Percentiles rank a stretch among this genome's conserved stretches.
Conservation (phyloP, 2,113 vertebrate genomes). For the Elephas maximus region DNA sequence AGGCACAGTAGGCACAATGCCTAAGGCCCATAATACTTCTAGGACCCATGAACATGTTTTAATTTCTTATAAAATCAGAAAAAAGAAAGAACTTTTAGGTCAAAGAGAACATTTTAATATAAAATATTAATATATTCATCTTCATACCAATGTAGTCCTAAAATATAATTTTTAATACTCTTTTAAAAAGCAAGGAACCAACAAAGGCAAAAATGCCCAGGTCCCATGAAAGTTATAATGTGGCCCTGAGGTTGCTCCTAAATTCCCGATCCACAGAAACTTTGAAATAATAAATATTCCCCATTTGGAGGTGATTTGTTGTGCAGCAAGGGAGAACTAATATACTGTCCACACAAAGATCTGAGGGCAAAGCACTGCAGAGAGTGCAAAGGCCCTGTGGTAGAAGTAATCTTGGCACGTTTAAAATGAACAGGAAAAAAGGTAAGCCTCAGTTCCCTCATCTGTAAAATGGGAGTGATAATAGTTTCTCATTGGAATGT, state of each 20-base stretch:
- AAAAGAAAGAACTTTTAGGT: neutral
- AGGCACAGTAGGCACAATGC: neutral
- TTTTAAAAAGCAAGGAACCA: neutral
- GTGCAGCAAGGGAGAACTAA: neutral
- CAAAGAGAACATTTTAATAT: neutral
- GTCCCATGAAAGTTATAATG: neutral
- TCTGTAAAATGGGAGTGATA: neutral
- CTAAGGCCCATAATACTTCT: too few species aligned
- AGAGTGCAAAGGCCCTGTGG: neutral
- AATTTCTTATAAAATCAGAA: neutral
- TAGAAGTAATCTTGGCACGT: neutral
- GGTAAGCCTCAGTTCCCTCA: neutral
- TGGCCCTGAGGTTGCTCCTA: neutral
- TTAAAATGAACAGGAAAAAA: neutral
- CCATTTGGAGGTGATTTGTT: neutral
- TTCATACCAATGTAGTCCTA: slow-evolving; percentile 4
- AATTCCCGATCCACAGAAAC: neutral
- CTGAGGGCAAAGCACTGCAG: neutral
- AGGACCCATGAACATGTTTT: neutral
- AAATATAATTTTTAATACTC: neutral
- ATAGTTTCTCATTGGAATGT: neutral
- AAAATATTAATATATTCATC: neutral
- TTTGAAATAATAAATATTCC: neutral
- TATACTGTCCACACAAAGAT: neutral
- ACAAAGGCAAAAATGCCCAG: neutral